Evolutionary conservation across 23 tunicate species (phyloP).

Genomic region (Oikopleura vanhoeffeni): DNA sequence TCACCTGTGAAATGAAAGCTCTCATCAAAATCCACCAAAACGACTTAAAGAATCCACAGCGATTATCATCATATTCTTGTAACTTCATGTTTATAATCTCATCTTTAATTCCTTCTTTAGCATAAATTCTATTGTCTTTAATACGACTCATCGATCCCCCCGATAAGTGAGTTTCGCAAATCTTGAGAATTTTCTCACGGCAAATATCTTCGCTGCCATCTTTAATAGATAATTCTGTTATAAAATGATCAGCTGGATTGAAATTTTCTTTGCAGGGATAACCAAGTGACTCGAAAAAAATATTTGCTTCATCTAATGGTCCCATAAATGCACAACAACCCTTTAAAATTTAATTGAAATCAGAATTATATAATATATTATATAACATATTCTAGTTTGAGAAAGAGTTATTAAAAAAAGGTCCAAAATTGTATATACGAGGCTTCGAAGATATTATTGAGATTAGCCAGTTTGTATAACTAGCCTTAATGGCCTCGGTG

Average conservation of each 20-base stretch:
- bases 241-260: conserved; percentile 68
- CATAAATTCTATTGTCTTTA: background rate
- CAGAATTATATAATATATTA: too few species aligned
- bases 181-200: conserved; percentile 20
- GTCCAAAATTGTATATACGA: too few species aligned
- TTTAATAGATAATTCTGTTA: conserved; percentile 27
- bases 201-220: conserved; percentile 31
- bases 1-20: background rate
- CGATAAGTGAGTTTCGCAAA: conserved; percentile 23
- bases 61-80: background rate
- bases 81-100: background rate
- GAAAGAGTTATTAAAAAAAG: too few species aligned
- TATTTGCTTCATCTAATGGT: background rate
- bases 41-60: background rate
- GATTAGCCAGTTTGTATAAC: too few species aligned
- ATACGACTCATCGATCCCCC: too few species aligned
- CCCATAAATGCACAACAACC: background rate
- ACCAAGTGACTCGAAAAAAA: conserved; percentile 12
- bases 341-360: background rate
- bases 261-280: conserved; percentile 36
- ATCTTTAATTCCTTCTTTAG: background rate
- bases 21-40: background rate
- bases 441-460: too few species aligned
- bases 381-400: too few species aligned
- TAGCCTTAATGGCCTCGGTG: too few species aligned